These are phyloP conservation scores for Conistra vaccinii DNA, from an alignment of 2,888 invertebrate genomes.

Conservation along the genomic window DNA sequence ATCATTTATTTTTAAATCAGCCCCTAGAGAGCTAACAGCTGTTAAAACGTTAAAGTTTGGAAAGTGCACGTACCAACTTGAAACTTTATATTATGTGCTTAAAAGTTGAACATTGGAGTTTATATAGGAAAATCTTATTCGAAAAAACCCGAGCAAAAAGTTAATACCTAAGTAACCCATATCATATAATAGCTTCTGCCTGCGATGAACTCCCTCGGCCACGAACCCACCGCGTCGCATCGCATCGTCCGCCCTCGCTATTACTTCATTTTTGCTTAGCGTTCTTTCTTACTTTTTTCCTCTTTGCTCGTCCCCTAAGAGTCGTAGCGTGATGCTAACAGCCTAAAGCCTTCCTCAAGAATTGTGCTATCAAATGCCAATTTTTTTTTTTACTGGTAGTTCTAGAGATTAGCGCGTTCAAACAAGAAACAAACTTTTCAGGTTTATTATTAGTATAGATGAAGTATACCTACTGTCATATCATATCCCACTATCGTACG, in stretches of 20 bases:
- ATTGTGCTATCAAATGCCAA: too few species aligned
- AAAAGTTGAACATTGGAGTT: neutral
- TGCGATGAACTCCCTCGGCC: neutral
- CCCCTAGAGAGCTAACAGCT: neutral
- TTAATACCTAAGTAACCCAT: conserved; percentile 13
- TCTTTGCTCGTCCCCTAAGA: too few species aligned
- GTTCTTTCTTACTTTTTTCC: too few species aligned
- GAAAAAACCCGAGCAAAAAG: conserved; percentile 18
- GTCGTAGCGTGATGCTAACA: too few species aligned
- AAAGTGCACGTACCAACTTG: neutral
- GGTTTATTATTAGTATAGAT: too few species aligned
- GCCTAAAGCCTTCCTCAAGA: too few species aligned
- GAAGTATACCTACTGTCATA: neutral
- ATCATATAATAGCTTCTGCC: neutral
- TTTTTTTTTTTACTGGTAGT: too few species aligned
- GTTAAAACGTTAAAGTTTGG: neutral
- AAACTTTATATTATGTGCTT: conserved; percentile 1
- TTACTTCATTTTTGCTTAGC: too few species aligned
- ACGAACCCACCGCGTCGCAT: too few species aligned
- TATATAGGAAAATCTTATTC: neutral
- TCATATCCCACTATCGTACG: conserved; percentile 28
- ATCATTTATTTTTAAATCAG: neutral
- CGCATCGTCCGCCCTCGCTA: too few species aligned
- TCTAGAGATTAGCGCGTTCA: too few species aligned
- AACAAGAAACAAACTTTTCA: too few species aligned